Evolutionary conservation across 35 echinoderm and acorn worm species (phyloP).

Genomic region (Nesometra sesokonis): DNA sequence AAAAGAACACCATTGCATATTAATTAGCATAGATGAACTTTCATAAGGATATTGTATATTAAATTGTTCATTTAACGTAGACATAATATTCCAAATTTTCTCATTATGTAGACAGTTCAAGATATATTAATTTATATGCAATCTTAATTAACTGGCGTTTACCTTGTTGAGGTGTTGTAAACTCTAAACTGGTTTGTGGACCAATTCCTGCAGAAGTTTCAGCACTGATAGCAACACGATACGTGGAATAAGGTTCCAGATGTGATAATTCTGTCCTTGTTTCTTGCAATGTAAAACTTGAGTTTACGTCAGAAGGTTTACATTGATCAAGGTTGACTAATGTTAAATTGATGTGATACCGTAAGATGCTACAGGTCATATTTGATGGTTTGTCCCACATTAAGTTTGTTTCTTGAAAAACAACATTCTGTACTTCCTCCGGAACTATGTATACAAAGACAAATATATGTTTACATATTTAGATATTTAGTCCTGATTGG

Average conservation of each 20-base stretch:
- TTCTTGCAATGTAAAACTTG: neutral
- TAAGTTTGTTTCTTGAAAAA: neutral
- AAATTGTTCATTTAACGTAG: too few species aligned
- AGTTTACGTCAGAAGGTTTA: neutral
- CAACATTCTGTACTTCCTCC: neutral
- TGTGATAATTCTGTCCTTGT: neutral
- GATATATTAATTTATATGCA: too few species aligned
- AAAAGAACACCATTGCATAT: too few species aligned
- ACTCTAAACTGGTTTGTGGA: neutral
- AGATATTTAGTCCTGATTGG: too few species aligned
- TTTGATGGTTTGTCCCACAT: neutral
- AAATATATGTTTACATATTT: too few species aligned
- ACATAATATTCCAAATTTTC: too few species aligned
- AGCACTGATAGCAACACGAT: neutral
- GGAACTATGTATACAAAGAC: too few species aligned
- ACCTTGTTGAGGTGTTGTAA: neutral
- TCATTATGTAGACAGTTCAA: too few species aligned
- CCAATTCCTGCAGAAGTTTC: neutral
- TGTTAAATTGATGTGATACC: neutral
- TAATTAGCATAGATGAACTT: too few species aligned
- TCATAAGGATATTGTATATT: too few species aligned
- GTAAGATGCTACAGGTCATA: neutral
- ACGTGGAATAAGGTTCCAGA: neutral
- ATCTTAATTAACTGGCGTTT: too few species aligned
- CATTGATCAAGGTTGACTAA: neutral